Evolutionary conservation across 2,113 vertebrate species (phyloP), one percentile per base, ranked within the genome.

Genomic region (Ondatra zibethicus): DNA sequence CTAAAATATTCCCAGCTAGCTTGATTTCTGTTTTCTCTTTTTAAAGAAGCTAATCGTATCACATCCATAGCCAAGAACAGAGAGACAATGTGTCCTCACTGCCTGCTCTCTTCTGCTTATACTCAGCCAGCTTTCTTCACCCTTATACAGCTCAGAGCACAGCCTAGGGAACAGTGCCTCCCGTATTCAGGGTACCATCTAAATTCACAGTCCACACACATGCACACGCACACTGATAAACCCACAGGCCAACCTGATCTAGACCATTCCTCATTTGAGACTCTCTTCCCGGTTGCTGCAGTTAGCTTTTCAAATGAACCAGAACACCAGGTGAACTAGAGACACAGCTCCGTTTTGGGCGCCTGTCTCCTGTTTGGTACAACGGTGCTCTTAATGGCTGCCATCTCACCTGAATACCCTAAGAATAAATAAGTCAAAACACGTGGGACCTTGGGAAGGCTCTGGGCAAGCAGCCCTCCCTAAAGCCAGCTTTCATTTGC

Each of bases 401-500:
- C 33, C 47, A 0, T 29, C 10, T 13, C 16, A 3, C 1, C 33
- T 52, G n/a, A 39, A 19, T 42, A 2, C 52, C 66, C 8, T 25
- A 42, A 4, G 11, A 77, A 63, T 66, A 39, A 17, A 50, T 50
- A 27, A 42, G n/a, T 3, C 36, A 29, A 3, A 45, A 31, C 25
- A 1, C 1, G 4, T 11, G 61, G 29, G 11, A 23, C 33, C 17
- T 55, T 31, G 36, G 14, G 66, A 66, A 68, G 66, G 85, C 19
- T 45, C 42, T 65, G 68, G 39, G 50, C 47, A 68, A 10, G 50
- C 21, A 29, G 63, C 5, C 19, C 7, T 72, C 33, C 66, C 12
- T 3, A 2, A 27, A 5, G 7, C 82, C 8, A 5, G 47, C 12
- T 25, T 21, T 19, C 3, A 27, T 5, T 0, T 1, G 3, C 11